A percentile compares a stretch with the other conserved stretches of the same genome.
Conservation (phyloP, 2,113 vertebrate genomes). For the Tychaedon coryphoeus region DNA sequence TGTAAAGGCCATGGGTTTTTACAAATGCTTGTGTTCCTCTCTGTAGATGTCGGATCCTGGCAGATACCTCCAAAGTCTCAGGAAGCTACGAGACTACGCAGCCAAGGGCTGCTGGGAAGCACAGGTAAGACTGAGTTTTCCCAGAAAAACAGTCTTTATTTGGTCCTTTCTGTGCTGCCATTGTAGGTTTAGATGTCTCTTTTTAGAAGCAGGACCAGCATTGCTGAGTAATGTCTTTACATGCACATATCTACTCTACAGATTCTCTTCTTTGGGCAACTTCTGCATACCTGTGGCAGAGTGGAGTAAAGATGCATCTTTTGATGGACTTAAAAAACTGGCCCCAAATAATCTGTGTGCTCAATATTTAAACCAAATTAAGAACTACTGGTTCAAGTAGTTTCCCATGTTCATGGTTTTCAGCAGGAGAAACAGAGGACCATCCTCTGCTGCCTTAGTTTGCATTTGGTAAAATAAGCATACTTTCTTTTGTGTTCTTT, state of each 20-base stretch:
- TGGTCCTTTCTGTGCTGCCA: not conserved
- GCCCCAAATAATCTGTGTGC: not conserved
- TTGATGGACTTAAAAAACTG: not conserved
- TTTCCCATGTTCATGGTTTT: not conserved
- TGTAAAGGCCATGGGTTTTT: not conserved
- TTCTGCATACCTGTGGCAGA: not conserved
- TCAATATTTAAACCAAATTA: not conserved
- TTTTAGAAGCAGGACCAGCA: not conserved
- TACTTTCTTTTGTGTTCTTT: not conserved
- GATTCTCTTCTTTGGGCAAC: not conserved
- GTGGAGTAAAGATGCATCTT: not conserved
- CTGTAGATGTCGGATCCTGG: constrained; percentile 88
- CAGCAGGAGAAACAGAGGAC: not conserved
- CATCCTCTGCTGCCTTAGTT: not conserved
- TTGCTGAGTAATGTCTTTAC: not conserved
- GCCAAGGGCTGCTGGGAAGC: constrained; percentile 96
- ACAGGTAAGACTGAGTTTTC: constrained; percentile 76
- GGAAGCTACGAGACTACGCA: constrained; percentile 91
- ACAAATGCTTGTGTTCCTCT: not conserved
- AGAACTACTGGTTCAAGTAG: not conserved
- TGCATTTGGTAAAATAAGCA: not conserved
- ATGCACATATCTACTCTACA: not conserved
- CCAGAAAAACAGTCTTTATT: not conserved
- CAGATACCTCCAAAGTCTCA: constrained; percentile 88
- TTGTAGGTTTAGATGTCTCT: not conserved